Base-by-base conservation (phyloP, 2,888 invertebrate genomes). In the Lasioglossum villosulum region DNA sequence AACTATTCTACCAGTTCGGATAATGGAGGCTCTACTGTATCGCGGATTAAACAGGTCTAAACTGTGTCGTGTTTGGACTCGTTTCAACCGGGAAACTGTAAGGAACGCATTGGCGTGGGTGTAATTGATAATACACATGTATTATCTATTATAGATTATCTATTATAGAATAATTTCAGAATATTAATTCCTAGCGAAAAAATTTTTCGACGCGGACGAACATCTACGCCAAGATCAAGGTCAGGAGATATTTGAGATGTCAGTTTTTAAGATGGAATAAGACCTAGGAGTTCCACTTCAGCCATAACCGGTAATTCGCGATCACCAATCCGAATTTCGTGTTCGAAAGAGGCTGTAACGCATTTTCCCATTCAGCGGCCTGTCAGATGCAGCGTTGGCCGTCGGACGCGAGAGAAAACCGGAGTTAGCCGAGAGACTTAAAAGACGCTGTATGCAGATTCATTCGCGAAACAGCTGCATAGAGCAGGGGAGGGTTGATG, bases 371-470 rank as follows among this genome's bases (percentile, higher is more conserved):
- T 59, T 59, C 27, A 30, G 27, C 27, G 10, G 27, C 16, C 16
- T 59, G 59, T 59, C 59, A 30, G 59, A 27, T 4, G 27, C 59
- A 59, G 59, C n/a, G 59, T 14, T 0, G 27, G 59, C 1, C 27
- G 23, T 23, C 14, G 59, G 59, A 12, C 59, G 27, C 5, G 12
- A 27, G 27, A 27, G 59, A 59, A 30, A 59, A 16, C 27, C 27
- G 27, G 27, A 59, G 59, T 30, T 59, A 59, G 16, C 59, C 59
- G 16, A 6, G 27, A 27, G 16, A 59, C 59, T 59, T 59, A 30
- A 59, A 59, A 59, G 59, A 59, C 59, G 59, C 59, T 59, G 59
- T 30, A 59, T 59, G 59, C 59, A 59, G 27, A 59, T 59, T 16
- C 59, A 14, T 30, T 59, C 14, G 59, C 59, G 59, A 59, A 16